Percentiles rank a stretch among this genome's conserved stretches.
Conservation (phyloP, 2,113 vertebrate species). For the Otolemur garnettii region DNA sequence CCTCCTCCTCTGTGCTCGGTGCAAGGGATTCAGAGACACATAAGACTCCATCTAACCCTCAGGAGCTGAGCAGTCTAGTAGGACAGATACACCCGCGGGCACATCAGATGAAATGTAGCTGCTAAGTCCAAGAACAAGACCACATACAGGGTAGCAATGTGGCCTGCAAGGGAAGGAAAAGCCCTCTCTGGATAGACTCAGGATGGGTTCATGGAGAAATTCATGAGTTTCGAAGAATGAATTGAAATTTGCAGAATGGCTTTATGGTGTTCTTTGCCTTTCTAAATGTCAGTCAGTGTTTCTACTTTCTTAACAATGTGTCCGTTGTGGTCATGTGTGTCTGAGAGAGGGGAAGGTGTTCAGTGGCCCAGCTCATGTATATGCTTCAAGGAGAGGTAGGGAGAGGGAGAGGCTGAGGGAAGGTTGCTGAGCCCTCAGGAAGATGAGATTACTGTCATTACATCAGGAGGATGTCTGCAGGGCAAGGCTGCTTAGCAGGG, state of each 20-base stretch:
- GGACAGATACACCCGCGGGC: background rate
- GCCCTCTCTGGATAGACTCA: background rate
- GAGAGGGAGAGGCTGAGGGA: background rate
- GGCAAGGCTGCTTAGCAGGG: too few species aligned
- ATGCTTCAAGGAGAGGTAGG: background rate
- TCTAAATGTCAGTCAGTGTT: background rate
- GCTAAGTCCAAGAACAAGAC: background rate
- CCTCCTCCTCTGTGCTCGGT: background rate
- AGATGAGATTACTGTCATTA: background rate
- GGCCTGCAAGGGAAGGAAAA: background rate
- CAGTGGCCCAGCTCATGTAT: background rate
- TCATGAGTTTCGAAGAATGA: background rate
- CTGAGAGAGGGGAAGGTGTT: background rate
- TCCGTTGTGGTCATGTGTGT: background rate
- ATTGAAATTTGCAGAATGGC: background rate
- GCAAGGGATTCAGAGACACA: background rate
- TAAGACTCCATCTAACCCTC: background rate
- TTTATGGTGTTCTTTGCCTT: background rate
- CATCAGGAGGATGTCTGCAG: background rate
- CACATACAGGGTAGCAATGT: background rate
- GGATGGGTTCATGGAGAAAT: background rate
- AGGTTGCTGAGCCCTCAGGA: background rate
- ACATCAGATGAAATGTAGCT: background rate
- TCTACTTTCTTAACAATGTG: background rate
- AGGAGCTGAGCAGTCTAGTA: background rate